A percentile compares a stretch with the other conserved stretches of the same genome.
phyloP scores from a whole-genome alignment of 2,888 invertebrate species.

The Apamea sordens region DNA sequence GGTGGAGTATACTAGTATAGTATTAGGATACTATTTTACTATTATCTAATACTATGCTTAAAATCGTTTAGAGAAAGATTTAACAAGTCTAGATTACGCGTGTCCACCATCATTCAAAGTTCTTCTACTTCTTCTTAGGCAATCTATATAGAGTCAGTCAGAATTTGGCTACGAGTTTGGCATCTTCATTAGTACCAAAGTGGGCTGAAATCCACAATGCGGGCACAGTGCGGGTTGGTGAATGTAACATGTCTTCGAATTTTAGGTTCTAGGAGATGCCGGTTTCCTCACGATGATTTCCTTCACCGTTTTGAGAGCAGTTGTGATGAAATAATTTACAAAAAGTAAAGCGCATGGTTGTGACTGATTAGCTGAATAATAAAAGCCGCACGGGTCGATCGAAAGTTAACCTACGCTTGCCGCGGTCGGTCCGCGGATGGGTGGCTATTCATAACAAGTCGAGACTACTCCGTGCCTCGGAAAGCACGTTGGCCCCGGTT shows the following conservation, averaged over 20 bases:
- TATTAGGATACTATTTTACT: too few relatives aligned
- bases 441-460: neutral
- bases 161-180: neutral
- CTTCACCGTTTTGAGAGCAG: too few relatives aligned
- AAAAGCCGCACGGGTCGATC: neutral
- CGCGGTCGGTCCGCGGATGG: neutral
- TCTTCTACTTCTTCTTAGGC: constrained; percentile 4
- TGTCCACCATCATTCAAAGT: neutral
- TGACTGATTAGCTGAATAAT: neutral
- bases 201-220: too few relatives aligned
- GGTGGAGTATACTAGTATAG: too few relatives aligned
- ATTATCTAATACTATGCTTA: neutral
- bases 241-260: too few relatives aligned
- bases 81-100: neutral
- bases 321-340: too few relatives aligned
- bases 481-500: neutral
- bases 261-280: too few relatives aligned
- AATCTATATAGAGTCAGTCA: neutral
- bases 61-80: neutral
- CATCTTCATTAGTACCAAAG: neutral
- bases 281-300: too few relatives aligned
- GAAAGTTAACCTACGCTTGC: neutral
- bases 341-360: too few relatives aligned
- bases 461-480: neutral
- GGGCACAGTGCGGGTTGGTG: too few relatives aligned